Evolutionary conservation across 1,140 invertebrate genomes (phyloP), one percentile per base, ranked within the genome.

Genomic region (Chlorops oryzae): DNA sequence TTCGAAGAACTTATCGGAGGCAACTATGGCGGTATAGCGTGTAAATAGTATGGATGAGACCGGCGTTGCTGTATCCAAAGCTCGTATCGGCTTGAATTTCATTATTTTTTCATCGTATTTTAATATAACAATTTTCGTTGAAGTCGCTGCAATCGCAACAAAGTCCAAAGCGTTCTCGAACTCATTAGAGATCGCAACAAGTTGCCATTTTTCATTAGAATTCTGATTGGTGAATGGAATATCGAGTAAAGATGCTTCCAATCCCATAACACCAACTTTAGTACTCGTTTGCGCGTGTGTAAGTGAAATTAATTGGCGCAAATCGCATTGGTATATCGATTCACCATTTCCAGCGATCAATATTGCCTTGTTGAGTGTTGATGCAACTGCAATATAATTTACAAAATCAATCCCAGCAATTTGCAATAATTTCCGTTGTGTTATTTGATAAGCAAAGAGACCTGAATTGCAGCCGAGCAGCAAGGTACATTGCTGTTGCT

Each of bases 1-100:
- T 71, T 87, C 84, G 67, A 87, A 88, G 57, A 90, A 87, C 61
- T 85, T 86, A 53, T 89, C 83, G 43, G 85, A 84, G 34, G 85
- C 87, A 46, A 90, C 80, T 21, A 92, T 80, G 1, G 88, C 75
- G 52, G 81, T 79, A 57, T 84, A 79, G 37, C 78, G 72, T 0
- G 82, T 83, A 52, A 88, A 86, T 57, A 85, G 77, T 13, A 87
- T 79, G 61, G 87, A 88, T 52, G 81, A 85, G 28, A 86, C 85
- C 1, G 87, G 81, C 54, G 87, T 81, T 28, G 80, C 78, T 0
- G 83, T 86, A 55, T 81, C 81, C n/a, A 89, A 63, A 50, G 85
- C 79, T 50, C 84, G 73, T 15, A 80, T 68, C 0, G 78, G 74
- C 24, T 79, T 70, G 58, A 86, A 86, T 59, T 77, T 67, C 12